A percentile compares a stretch with the other conserved stretches of the same genome.
Evolutionary conservation across 2,888 invertebrate genomes (phyloP).

Genomic region (Acronicta aceris): DNA sequence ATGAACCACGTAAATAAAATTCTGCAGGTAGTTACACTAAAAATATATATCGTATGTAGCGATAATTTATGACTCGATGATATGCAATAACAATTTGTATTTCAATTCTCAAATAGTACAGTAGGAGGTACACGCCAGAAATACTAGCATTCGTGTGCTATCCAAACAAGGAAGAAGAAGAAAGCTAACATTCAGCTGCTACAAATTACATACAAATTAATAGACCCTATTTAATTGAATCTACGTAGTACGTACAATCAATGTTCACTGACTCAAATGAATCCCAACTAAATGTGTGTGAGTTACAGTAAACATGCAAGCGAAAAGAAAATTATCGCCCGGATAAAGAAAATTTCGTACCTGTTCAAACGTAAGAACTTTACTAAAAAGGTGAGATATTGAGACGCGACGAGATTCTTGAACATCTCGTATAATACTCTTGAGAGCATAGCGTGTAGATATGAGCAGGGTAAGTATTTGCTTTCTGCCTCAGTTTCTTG

Average conservation of each 20-base stretch:
- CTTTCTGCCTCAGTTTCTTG: slow-evolving; percentile 62
- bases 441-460: slow-evolving; percentile 54
- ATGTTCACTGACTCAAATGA: background rate
- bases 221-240: too few species aligned
- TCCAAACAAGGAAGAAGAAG: too few species aligned
- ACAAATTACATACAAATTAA: too few species aligned
- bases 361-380: slow-evolving; percentile 31
- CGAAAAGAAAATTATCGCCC: slow-evolving; percentile 10
- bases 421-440: slow-evolving; percentile 48
- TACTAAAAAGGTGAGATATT: slow-evolving; percentile 60
- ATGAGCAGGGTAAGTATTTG: slow-evolving; percentile 46
- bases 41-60: too few species aligned
- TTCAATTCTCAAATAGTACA: too few species aligned
- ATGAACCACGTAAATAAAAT: too few species aligned
- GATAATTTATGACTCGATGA: too few species aligned
- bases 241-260: background rate
- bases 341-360: slow-evolving; percentile 25
- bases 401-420: slow-evolving; percentile 57
- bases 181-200: too few species aligned
- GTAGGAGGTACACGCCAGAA: too few species aligned
- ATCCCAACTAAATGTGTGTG: background rate
- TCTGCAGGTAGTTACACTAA: too few species aligned
- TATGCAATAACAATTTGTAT: too few species aligned
- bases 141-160: too few species aligned
- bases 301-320: slow-evolving; percentile 3